A percentile compares a stretch with the other conserved stretches of the same genome.
Conservation (phyloP, 2,888 invertebrate genomes). For the Sepiola atlantica region DNA sequence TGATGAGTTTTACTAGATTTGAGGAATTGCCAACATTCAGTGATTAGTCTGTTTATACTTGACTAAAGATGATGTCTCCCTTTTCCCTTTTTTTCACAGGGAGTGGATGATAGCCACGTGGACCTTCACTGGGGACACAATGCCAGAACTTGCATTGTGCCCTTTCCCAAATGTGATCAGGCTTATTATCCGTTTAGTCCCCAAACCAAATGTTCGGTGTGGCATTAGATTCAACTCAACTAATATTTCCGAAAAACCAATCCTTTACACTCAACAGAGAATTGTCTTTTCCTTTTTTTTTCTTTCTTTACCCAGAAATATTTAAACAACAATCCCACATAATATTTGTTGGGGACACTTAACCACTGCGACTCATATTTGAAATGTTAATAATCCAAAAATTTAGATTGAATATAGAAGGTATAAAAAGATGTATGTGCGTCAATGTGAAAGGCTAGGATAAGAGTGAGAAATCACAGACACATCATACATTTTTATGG, state of each 20-base stretch:
- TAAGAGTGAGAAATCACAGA: too few species aligned
- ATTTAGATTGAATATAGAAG: too few species aligned
- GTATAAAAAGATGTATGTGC: too few species aligned
- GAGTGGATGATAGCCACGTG: background rate
- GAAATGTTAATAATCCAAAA: too few species aligned
- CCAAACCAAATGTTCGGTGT: background rate
- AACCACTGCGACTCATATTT: too few species aligned
- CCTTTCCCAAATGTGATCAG: background rate
- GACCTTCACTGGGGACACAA: background rate
- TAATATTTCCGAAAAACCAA: background rate
- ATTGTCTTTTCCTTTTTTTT: background rate
- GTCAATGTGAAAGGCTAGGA: too few species aligned
- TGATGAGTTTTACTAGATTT: conserved; percentile 5
- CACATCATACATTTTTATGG: too few species aligned
- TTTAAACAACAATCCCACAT: background rate
- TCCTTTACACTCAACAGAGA: background rate
- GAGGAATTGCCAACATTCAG: background rate
- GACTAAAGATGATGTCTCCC: background rate
- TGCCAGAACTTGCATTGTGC: background rate
- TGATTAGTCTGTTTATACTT: background rate
- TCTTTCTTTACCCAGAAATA: background rate
- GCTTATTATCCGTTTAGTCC: too few species aligned
- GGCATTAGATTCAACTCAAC: background rate
- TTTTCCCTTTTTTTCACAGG: background rate
- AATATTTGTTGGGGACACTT: background rate